Percentiles rank a stretch among this genome's conserved stretches.
These are phyloP conservation scores for Caenorhabditis auriculariae DNA, from an alignment of 2,888 invertebrate species.

Conservation along the genomic window DNA sequence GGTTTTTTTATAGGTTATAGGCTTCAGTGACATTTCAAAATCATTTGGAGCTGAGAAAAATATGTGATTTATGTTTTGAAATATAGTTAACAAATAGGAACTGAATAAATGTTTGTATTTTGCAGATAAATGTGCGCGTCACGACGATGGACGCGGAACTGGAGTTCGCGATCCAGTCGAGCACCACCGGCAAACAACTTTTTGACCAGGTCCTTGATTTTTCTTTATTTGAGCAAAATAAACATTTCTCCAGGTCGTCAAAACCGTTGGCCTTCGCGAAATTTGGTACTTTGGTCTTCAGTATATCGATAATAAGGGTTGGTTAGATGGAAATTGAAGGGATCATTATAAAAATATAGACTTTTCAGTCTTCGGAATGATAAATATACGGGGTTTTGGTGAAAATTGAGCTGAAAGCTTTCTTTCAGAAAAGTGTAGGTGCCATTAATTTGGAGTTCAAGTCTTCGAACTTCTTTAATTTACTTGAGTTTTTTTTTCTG, in stretches of 20 bases:
- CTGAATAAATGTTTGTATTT: too few species aligned
- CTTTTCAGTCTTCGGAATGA: too few species aligned
- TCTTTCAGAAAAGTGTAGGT: not conserved
- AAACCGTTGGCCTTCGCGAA: constrained; percentile 96
- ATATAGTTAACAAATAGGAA: too few species aligned
- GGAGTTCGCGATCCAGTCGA: constrained; percentile 99
- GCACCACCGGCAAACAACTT: constrained; percentile 97
- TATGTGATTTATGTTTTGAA: too few species aligned
- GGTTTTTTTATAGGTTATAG: too few species aligned
- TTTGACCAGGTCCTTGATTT: constrained; percentile 85
- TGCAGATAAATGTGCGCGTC: constrained; percentile 93
- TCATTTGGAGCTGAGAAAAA: too few species aligned
- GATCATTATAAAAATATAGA: too few species aligned
- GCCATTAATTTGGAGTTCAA: too few species aligned
- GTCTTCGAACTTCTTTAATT: too few species aligned
- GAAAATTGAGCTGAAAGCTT: not conserved
- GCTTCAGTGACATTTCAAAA: too few species aligned
- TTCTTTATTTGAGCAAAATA: not conserved
- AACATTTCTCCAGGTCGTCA: constrained; percentile 75
- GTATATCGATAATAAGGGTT: constrained; percentile 91
- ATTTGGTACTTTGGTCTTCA: constrained; percentile 99
- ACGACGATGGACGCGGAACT: constrained; percentile 99
- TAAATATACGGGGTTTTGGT: not conserved
- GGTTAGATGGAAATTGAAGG: not conserved
- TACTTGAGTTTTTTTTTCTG: too few species aligned